Evolutionary conservation across 2,888 invertebrate species (phyloP).

Genomic region (Anthophora plumipes): DNA sequence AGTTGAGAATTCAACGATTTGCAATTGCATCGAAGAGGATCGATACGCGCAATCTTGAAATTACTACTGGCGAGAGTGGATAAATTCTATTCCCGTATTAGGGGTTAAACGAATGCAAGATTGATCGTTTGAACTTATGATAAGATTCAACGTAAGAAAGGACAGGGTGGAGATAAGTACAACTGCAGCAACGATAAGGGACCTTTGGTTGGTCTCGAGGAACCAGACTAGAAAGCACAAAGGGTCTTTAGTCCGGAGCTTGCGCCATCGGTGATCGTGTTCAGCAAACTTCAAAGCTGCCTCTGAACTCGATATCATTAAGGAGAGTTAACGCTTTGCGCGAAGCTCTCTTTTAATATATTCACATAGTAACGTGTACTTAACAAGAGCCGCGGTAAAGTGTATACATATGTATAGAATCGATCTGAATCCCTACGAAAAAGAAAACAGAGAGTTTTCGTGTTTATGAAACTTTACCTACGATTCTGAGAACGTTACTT

Average conservation of each 20-base stretch:
- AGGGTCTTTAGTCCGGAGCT: conserved; percentile 20
- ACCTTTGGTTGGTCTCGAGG: conserved; percentile 17
- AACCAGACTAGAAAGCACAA: conserved; percentile 22
- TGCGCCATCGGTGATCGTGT: conserved; percentile 20
- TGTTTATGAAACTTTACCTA: neutral
- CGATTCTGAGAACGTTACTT: neutral
- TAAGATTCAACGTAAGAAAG: too few relatives aligned
- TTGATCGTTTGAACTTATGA: too few relatives aligned
- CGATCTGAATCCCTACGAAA: neutral
- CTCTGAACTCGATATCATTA: conserved; percentile 7
- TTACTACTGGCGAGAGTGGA: too few relatives aligned
- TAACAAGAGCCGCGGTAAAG: neutral
- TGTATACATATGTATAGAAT: neutral
- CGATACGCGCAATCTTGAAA: too few relatives aligned
- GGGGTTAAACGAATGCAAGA: too few relatives aligned
- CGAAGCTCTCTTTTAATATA: conserved; percentile 12
- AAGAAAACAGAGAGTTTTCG: neutral
- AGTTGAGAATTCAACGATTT: too few relatives aligned
- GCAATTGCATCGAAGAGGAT: too few relatives aligned
- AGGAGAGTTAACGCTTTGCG: neutral
- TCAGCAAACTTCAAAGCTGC: conserved; percentile 31
- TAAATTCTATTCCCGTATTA: too few relatives aligned
- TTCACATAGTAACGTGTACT: neutral
- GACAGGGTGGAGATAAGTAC: neutral
- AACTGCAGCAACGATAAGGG: conserved; percentile 24